Conservation (phyloP, 2,888 invertebrate species). For the Limnephilus rhombicus region DNA sequence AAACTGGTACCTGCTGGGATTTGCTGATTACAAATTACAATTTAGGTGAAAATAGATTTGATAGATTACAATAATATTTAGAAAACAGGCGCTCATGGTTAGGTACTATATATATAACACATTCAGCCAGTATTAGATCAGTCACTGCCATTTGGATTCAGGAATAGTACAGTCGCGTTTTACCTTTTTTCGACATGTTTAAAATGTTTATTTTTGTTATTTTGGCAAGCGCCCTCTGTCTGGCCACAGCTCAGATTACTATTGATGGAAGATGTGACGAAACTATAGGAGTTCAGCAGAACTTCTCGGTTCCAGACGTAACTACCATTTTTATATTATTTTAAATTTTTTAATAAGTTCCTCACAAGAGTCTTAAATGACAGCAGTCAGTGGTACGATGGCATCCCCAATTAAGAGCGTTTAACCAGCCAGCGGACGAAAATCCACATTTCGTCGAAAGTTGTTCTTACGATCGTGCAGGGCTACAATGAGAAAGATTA, state of each 20-base stretch:
- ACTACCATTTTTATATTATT: neutral
- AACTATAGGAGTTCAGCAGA: neutral
- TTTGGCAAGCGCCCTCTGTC: neutral
- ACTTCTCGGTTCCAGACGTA: slow-evolving; percentile 45
- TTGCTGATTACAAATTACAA: neutral
- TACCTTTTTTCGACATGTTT: neutral
- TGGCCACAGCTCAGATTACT: slow-evolving; percentile 41
- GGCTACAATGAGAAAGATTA: too few species aligned
- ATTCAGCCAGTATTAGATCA: neutral
- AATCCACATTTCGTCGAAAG: too few species aligned
- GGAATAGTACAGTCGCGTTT: neutral
- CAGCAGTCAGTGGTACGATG: neutral
- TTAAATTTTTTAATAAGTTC: neutral
- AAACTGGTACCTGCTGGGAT: neutral
- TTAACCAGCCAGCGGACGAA: too few species aligned
- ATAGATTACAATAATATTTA: neutral
- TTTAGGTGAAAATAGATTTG: neutral
- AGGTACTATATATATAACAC: neutral
- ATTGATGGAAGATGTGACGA: slow-evolving; percentile 40
- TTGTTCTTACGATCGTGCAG: too few species aligned
- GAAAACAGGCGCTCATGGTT: neutral
- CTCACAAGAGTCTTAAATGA: neutral
- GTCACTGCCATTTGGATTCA: neutral
- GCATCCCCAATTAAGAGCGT: too few species aligned
- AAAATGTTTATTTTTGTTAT: slow-evolving; percentile 9